Evolutionary conservation across 92 coral and sea anemone genomes (phyloP).

Genomic region (Porites evermanni): DNA sequence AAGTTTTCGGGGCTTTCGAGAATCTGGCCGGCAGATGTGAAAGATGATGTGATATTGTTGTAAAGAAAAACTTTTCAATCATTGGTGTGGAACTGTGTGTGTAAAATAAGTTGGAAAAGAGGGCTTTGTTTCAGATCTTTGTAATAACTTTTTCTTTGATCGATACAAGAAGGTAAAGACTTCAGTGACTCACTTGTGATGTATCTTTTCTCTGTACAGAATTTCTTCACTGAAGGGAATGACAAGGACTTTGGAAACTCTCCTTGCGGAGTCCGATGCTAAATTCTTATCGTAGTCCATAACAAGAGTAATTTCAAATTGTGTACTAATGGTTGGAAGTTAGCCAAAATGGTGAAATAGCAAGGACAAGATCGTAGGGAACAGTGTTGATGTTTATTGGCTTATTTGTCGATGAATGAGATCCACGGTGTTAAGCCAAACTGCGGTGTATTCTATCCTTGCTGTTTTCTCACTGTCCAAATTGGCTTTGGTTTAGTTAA

Average conservation of each 20-base stretch:
- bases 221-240: constrained; percentile 81
- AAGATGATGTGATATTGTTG: too few species aligned
- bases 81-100: too few species aligned
- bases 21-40: too few species aligned
- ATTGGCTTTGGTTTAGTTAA: neutral
- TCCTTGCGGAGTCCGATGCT: constrained; percentile 88
- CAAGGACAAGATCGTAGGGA: neutral
- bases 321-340: neutral
- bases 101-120: too few species aligned
- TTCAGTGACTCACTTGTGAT: too few species aligned
- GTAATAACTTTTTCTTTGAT: too few species aligned
- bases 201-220: constrained; percentile 42
- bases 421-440: neutral
- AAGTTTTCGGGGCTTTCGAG: too few species aligned
- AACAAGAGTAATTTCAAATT: neutral
- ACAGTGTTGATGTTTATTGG: neutral
- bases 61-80: too few species aligned
- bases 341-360: neutral
- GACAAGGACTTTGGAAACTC: constrained; percentile 81
- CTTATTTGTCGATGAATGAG: constrained; percentile 13
- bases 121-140: too few species aligned
- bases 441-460: neutral
- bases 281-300: constrained; percentile 47
- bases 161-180: neutral
- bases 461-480: constrained; percentile 7